These are phyloP conservation scores for Tachysurus fulvidraco DNA, from an alignment of 2,113 vertebrate species.

Conservation along the genomic window DNA sequence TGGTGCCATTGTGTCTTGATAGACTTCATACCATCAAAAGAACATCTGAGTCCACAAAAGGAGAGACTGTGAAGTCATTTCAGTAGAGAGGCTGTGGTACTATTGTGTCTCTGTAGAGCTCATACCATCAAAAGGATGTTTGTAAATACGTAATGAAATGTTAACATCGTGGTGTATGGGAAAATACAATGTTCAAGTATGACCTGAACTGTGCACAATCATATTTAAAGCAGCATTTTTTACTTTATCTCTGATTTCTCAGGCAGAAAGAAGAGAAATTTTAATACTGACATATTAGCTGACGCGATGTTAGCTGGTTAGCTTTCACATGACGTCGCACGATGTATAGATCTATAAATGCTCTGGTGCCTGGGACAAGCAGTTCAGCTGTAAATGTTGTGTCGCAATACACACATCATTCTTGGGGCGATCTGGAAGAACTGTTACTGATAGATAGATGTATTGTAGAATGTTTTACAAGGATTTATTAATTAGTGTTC, in stretches of 20 bases:
- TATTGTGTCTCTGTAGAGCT: background rate
- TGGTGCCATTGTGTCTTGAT: background rate
- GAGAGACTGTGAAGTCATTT: too few species aligned
- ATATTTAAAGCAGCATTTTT: background rate
- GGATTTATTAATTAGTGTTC: background rate
- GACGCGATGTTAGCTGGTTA: background rate
- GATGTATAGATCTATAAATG: background rate
- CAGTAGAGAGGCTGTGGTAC: too few species aligned
- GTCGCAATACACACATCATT: background rate
- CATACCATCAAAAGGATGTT: background rate
- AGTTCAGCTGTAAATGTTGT: background rate
- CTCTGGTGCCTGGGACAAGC: background rate
- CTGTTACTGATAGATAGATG: background rate
- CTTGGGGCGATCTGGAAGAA: background rate
- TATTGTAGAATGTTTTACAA: background rate
- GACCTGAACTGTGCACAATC: too few species aligned
- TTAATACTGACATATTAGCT: background rate
- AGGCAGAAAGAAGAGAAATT: background rate
- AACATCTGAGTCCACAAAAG: too few species aligned
- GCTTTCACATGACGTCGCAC: background rate
- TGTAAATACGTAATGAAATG: background rate
- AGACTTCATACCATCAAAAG: background rate
- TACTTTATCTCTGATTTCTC: background rate
- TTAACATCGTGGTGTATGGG: background rate
- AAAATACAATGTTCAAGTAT: background rate